phyloP scores from a whole-genome alignment of 64 coral and sea anemone genomes.

The Astreopora myriophthalma region DNA sequence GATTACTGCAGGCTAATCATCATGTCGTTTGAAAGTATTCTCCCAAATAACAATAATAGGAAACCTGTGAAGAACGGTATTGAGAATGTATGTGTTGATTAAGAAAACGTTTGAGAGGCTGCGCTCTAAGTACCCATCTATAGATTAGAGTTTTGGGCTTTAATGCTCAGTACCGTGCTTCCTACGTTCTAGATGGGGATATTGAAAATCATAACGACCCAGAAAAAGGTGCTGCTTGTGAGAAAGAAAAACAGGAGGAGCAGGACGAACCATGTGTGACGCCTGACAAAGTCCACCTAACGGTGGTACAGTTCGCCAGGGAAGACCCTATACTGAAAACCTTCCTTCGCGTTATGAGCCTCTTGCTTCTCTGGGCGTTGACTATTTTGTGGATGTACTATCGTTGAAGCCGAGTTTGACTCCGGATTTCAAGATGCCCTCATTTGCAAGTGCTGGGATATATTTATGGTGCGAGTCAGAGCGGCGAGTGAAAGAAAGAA shows the following conservation, averaged over 20 bases:
- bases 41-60: no score
- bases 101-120: no score
- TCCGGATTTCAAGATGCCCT: neutral
- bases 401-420: conserved; percentile 3
- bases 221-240: neutral
- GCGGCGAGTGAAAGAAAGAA: neutral
- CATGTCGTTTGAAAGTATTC: no score
- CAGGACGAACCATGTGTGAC: neutral
- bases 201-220: neutral
- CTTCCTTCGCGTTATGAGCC: conserved; percentile 28
- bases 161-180: neutral
- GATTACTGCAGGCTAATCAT: no score
- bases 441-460: neutral
- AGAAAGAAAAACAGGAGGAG: neutral
- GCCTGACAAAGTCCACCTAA: conserved; percentile 10
- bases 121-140: no score
- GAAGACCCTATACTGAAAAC: conserved; percentile 68
- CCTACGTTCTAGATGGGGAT: neutral
- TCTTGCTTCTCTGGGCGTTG: conserved; percentile 41
- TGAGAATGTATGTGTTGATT: no score
- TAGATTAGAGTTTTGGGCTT: no score
- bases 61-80: no score
- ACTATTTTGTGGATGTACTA: conserved; percentile 80
- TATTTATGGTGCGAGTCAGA: neutral
- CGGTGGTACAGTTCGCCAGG: conserved; percentile 53